phyloP scores from a whole-genome alignment of 2,888 invertebrate genomes.

The Mythimna pallens region DNA sequence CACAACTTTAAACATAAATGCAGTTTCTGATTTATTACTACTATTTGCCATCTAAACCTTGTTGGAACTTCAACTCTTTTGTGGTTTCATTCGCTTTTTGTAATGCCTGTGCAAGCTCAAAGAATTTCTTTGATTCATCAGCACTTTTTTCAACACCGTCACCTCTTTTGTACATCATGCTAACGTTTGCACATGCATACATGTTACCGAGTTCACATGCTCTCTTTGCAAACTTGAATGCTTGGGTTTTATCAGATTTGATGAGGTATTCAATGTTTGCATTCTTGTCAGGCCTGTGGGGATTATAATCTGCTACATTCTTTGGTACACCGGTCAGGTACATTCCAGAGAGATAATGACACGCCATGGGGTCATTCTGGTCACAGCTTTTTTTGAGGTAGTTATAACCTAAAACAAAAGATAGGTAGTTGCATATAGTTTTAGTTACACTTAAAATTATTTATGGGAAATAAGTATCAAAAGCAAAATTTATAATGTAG shows the following conservation, averaged over 20 bases:
- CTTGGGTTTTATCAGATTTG: slow-evolving; percentile 93
- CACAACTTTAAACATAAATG: slow-evolving; percentile 57
- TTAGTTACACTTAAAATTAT: too few relatives aligned
- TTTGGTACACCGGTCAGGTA: slow-evolving; percentile 94
- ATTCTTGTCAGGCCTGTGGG: slow-evolving; percentile 82
- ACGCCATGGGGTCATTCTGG: slow-evolving; percentile 92
- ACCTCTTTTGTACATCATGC: slow-evolving; percentile 96
- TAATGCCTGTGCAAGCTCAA: slow-evolving; percentile 93
- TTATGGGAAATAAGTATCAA: too few relatives aligned
- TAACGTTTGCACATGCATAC: slow-evolving; percentile 97
- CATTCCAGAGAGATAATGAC: slow-evolving; percentile 95
- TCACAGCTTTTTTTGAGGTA: slow-evolving; percentile 91
- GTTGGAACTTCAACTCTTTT: slow-evolving; percentile 90
- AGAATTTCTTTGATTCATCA: slow-evolving; percentile 93
- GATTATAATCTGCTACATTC: slow-evolving; percentile 85
- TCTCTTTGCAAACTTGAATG: slow-evolving; percentile 94
- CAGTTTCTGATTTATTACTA: slow-evolving; percentile 27
- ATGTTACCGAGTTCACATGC: slow-evolving; percentile 96
- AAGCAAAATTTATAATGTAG: too few relatives aligned
- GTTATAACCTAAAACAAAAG: slow-evolving; percentile 85
- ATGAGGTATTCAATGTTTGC: slow-evolving; percentile 89
- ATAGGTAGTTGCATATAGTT: too few relatives aligned
- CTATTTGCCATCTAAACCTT: slow-evolving; percentile 83
- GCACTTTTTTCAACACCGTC: slow-evolving; percentile 95
- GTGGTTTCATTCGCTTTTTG: slow-evolving; percentile 92